A percentile compares a stretch with the other conserved stretches of the same genome.
These are phyloP conservation scores for Erythrocebus patas DNA, from an alignment of 2,113 vertebrate genomes.

Conservation along the genomic window DNA sequence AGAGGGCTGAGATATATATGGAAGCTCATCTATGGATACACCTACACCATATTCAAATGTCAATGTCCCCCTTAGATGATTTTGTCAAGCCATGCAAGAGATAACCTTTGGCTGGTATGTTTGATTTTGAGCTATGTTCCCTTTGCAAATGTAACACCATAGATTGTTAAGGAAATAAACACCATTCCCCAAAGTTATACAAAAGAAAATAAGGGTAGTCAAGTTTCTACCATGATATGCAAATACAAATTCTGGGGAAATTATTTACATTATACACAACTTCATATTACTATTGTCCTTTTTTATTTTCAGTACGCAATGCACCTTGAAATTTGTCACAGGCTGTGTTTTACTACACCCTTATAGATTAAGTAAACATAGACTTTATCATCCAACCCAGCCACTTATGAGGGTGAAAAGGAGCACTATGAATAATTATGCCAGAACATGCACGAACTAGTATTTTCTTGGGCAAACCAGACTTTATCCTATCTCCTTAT, in stretches of 20 bases:
- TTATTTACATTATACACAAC: background rate
- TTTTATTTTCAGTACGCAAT: background rate
- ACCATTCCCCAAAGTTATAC: background rate
- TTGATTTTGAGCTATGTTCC: background rate
- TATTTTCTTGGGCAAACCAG: background rate
- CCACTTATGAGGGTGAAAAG: background rate
- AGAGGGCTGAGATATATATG: background rate
- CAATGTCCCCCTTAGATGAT: background rate
- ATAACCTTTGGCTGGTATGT: background rate
- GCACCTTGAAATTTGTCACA: background rate
- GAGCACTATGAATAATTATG: background rate
- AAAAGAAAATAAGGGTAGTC: background rate
- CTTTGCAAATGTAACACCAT: background rate
- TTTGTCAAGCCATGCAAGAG: background rate
- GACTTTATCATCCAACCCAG: background rate
- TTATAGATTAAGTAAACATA: background rate
- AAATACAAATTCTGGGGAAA: constrained; percentile 13
- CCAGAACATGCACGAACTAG: background rate
- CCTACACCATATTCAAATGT: background rate
- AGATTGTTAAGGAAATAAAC: constrained; percentile 27
- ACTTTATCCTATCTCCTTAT: too few relatives aligned
- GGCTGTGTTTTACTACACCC: background rate
- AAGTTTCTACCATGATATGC: background rate
- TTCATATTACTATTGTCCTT: background rate
- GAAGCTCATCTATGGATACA: background rate